These are phyloP conservation scores for Ochotona curzoniae DNA, from an alignment of 2,113 vertebrate species.

Conservation along the genomic window DNA sequence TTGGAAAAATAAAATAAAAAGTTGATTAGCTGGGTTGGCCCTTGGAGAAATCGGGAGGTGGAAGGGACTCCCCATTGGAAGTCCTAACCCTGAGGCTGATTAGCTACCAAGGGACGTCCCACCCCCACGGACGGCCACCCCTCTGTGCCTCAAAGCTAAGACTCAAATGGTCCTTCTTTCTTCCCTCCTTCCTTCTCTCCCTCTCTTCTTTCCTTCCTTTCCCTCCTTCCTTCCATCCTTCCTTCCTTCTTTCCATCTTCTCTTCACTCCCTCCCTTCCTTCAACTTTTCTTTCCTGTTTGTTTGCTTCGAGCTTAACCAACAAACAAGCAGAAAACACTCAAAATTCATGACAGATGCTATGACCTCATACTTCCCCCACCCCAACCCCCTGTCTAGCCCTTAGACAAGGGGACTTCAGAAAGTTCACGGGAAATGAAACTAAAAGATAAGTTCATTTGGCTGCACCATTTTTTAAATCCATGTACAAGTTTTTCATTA, in stretches of 20 bases:
- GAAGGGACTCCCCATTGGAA: not conserved
- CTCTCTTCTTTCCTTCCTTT: not conserved
- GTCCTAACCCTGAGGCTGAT: not conserved
- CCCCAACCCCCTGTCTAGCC: not conserved
- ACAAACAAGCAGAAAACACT: not conserved
- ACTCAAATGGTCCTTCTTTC: not conserved
- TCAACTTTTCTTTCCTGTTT: not conserved
- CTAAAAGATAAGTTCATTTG: no score
- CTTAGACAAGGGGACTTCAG: no score
- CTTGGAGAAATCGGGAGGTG: not conserved
- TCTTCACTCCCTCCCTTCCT: no score
- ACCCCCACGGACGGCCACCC: not conserved
- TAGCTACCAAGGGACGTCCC: not conserved
- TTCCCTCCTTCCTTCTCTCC: not conserved
- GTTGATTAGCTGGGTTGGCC: conserved; percentile 57
- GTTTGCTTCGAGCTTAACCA: not conserved
- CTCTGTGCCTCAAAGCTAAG: not conserved
- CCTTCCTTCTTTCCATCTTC: not conserved
- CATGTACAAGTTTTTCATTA: no score
- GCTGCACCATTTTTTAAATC: no score
- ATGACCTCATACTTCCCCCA: not conserved
- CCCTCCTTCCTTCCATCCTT: not conserved
- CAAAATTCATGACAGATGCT: not conserved
- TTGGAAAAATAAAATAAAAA: conserved; percentile 60
- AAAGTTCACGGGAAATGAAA: no score